A percentile compares a stretch with the other conserved stretches of the same genome.
phyloP scores from a whole-genome alignment of 2,113 vertebrate genomes.

The Clinocottus analis region DNA sequence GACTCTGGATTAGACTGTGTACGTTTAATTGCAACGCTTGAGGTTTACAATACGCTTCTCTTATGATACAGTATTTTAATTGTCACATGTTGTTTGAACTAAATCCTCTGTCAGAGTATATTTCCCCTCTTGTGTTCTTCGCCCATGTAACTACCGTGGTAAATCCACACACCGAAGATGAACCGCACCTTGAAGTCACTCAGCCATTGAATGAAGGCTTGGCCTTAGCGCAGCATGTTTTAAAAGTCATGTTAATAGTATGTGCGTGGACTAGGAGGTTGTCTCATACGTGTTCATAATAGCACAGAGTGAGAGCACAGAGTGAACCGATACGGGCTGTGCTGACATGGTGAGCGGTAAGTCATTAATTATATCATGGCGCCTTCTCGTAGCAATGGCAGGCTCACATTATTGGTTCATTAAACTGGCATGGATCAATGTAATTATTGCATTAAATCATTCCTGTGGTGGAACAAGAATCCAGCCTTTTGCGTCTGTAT shows the following conservation, averaged over 20 bases:
- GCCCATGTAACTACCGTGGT: neutral
- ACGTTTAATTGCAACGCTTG: slow-evolving; percentile 65
- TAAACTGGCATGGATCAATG: slow-evolving; percentile 75
- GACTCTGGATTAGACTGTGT: slow-evolving; percentile 53
- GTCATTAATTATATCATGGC: slow-evolving; percentile 81
- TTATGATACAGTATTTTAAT: slow-evolving; percentile 49
- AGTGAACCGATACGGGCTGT: slow-evolving; percentile 75
- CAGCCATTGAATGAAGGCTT: slow-evolving; percentile 21
- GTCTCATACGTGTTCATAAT: slow-evolving; percentile 72
- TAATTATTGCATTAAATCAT: slow-evolving; percentile 79
- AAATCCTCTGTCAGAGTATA: slow-evolving; percentile 25
- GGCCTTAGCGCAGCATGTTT: slow-evolving; percentile 29
- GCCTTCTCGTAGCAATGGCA: slow-evolving; percentile 72
- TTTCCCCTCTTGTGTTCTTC: slow-evolving; percentile 8
- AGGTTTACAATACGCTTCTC: slow-evolving; percentile 48
- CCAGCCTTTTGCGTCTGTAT: slow-evolving; percentile 34
- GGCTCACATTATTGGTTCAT: slow-evolving; percentile 77
- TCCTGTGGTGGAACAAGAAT: slow-evolving; percentile 37
- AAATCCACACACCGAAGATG: slow-evolving; percentile 37
- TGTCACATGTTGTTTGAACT: slow-evolving; percentile 34
- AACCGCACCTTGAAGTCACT: slow-evolving; percentile 30
- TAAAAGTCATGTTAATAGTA: slow-evolving; percentile 49
- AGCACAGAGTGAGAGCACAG: slow-evolving; percentile 60
- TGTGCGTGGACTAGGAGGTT: slow-evolving; percentile 26
- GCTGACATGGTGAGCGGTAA: slow-evolving; percentile 69